phyloP scores from a whole-genome alignment of 2,797 vertebrate genomes.

The Sternarchorhynchus goeldii region DNA sequence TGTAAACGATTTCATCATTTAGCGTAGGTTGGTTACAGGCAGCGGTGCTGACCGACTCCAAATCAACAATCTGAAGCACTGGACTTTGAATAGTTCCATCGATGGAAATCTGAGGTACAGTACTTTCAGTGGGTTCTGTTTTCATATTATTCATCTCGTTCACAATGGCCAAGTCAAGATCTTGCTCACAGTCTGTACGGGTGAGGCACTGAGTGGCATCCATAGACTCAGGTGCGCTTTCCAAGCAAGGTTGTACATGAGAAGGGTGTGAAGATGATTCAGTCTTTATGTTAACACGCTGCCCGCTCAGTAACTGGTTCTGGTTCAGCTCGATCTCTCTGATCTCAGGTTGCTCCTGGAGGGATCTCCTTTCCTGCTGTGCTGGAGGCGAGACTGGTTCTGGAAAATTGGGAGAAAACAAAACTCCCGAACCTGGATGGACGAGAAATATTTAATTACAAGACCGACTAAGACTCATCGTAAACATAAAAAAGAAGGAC shows the following conservation, averaged over 20 bases:
- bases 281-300: conserved; percentile 2
- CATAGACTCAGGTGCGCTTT: conserved; percentile 3
- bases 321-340: conserved; percentile 15
- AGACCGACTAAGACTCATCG: too few relatives aligned
- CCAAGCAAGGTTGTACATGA: background rate
- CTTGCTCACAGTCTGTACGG: conserved; percentile 5
- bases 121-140: conserved; percentile 42
- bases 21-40: background rate
- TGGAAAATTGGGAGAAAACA: background rate
- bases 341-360: background rate
- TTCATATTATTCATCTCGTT: conserved; percentile 44
- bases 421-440: too few relatives aligned
- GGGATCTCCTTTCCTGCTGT: conserved; percentile 11
- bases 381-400: conserved; percentile 14
- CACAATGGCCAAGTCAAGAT: conserved; percentile 20
- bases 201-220: background rate
- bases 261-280: conserved; percentile 13
- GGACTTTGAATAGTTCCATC: conserved; percentile 17
- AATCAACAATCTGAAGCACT: conserved; percentile 11
- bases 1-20: conserved; percentile 25
- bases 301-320: conserved; percentile 13
- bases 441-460: too few relatives aligned
- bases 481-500: too few relatives aligned
- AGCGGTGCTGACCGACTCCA: background rate
- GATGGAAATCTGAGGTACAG: conserved; percentile 12